A percentile compares a stretch with the other conserved stretches of the same genome.
Conservation (phyloP, 2,797 vertebrate genomes). For the Todus mexicanus region DNA sequence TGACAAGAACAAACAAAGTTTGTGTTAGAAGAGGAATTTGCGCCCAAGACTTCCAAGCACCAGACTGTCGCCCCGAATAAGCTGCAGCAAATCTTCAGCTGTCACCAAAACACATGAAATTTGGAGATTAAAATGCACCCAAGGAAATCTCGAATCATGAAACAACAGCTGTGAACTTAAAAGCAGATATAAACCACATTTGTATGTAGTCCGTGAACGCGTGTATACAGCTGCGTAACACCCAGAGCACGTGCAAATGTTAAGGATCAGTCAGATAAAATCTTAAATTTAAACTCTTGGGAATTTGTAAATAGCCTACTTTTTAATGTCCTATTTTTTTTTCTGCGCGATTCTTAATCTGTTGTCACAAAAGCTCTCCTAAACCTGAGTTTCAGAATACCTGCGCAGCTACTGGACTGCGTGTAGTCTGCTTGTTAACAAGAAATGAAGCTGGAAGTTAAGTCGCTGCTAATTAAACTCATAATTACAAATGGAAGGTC, state of each 20-base stretch:
- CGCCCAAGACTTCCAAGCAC: not conserved
- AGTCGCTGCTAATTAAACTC: slow-evolving; percentile 59
- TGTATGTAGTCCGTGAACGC: not conserved
- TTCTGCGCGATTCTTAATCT: not conserved
- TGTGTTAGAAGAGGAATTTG: not conserved
- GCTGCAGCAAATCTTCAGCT: not conserved
- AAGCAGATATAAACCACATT: not conserved
- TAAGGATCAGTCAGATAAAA: slow-evolving; percentile 3
- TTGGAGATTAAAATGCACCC: not conserved
- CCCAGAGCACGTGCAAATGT: not conserved
- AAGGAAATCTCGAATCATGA: not conserved
- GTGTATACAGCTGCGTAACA: not conserved
- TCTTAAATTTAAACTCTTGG: not conserved
- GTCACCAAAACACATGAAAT: not conserved
- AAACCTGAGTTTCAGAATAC: slow-evolving; percentile 13
- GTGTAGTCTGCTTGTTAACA: slow-evolving; percentile 42
- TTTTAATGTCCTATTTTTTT: too few relatives aligned
- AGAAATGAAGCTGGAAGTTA: slow-evolving; percentile 38
- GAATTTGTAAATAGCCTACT: not conserved
- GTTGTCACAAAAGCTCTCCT: slow-evolving; percentile 4
- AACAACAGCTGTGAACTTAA: not conserved
- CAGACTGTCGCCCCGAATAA: not conserved
- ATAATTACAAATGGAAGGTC: slow-evolving; percentile 48
- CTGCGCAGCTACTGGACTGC: not conserved
- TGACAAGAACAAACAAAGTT: not conserved